Evolutionary conservation across 2,888 invertebrate species (phyloP), one percentile per base, ranked within the genome.

Genomic region (Cephus pygmeus): DNA sequence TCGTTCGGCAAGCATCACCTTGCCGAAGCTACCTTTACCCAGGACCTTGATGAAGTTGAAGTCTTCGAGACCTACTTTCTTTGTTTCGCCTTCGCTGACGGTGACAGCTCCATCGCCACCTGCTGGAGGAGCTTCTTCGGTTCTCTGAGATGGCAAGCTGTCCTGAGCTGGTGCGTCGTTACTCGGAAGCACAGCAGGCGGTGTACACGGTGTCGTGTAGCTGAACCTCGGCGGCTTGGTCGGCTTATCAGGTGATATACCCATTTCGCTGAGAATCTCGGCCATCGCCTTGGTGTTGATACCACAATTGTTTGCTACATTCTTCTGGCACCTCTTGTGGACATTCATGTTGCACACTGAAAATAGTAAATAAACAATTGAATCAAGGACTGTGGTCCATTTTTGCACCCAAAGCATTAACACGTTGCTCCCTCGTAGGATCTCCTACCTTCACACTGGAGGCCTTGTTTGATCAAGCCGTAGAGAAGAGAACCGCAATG

Each of bases 301-400:
- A 88, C 99, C 99, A 92, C 99, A 99, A 92, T 98, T 99, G 93
- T 99, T 99, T 81, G 99, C 99, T 82, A 99, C 99, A 93, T 99
- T 99, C 92, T 98, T 98, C 93, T 98, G 97, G 92, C 99, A 99
- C 79, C 99, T 95, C 92, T 99, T 99, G 93, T 99, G 99, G 81
- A 99, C 98, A 93, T 99, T 99, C 94, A 99, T 95, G 85, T 95
- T 96, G 92, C 99, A 99, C 84, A 96, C 98, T 95, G 93, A 0
- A 56, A 56, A 23, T 23, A 4, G 23, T 56, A 6, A 56, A 23
- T 23, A 0, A 56, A 40, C 36, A 15, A 56, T 56, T 23, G 4
- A 56, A 23, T 56, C 4, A 56, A 56, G 23, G 1, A 23, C 23
- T 9, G 23, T 6, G 23, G 0, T 9, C 1, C 9, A 56, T 56